Percentiles rank a stretch among this genome's conserved stretches.
Evolutionary conservation across 2,797 vertebrate genomes (phyloP).

Genomic region (Discoglossus pictus): DNA sequence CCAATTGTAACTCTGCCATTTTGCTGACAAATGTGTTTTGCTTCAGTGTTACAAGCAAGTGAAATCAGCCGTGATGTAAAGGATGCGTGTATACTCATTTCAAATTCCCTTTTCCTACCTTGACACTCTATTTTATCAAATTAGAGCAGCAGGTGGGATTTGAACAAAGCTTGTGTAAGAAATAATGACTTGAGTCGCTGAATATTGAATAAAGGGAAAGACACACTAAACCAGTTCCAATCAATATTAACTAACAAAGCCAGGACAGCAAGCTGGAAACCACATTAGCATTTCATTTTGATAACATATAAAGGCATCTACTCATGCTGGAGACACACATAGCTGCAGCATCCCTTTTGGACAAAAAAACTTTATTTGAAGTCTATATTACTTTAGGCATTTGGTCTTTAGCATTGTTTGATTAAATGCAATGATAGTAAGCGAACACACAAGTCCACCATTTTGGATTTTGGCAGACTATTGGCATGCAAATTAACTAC

Average conservation of each 20-base stretch:
- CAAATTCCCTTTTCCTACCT: not conserved
- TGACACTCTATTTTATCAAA: constrained; percentile 7
- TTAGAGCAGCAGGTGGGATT: constrained; percentile 5
- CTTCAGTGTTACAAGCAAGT: not conserved
- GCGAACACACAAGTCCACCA: too few species aligned
- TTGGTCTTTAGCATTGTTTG: too few species aligned
- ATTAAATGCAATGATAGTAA: too few species aligned
- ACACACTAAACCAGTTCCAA: constrained; percentile 13
- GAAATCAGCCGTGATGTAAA: not conserved
- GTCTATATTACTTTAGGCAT: too few species aligned
- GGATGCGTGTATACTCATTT: not conserved
- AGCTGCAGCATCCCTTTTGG: constrained; percentile 37
- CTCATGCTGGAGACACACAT: constrained; percentile 28
- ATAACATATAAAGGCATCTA: constrained; percentile 8
- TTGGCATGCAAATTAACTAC: too few species aligned
- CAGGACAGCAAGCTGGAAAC: constrained; percentile 43
- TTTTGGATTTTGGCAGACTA: too few species aligned
- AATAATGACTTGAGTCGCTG: not conserved
- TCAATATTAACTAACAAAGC: constrained; percentile 36
- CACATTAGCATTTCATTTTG: constrained; percentile 22
- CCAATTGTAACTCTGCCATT: not conserved
- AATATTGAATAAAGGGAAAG: constrained; percentile 5
- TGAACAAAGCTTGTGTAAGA: not conserved
- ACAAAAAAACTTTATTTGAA: not conserved
- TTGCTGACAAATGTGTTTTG: constrained; percentile 9